Evolutionary conservation across 2,113 vertebrate genomes (phyloP).

Genomic region (Mastomys natalensis): DNA sequence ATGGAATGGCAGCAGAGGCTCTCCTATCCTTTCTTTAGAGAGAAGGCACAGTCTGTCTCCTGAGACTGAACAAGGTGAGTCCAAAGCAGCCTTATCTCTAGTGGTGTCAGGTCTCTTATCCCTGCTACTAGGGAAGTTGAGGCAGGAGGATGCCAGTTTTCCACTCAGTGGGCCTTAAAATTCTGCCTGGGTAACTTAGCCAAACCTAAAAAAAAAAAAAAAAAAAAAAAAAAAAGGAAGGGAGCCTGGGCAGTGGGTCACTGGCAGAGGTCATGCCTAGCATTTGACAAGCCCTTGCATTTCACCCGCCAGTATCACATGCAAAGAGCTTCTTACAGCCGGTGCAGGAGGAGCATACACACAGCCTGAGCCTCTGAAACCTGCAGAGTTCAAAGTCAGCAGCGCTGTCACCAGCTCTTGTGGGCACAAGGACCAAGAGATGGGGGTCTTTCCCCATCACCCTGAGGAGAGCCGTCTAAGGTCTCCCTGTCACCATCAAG

Average conservation of each 20-base stretch:
- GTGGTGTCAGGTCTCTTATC: neutral
- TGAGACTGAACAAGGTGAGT: neutral
- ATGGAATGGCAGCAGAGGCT: neutral
- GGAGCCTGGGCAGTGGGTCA: neutral
- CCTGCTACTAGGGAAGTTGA: too few species aligned
- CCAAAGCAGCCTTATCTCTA: neutral
- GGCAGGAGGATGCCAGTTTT: neutral
- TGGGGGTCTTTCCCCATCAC: neutral
- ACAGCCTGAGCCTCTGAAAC: neutral
- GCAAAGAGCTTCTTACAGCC: neutral
- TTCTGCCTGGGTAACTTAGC: neutral
- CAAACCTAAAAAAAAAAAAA: neutral
- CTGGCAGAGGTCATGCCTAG: neutral
- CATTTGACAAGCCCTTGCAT: too few species aligned
- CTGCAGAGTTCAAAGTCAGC: neutral
- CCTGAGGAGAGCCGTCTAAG: neutral
- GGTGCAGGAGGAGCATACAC: neutral
- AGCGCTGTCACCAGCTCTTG: accelerated
- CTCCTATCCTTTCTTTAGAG: neutral
- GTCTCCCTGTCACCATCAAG: neutral
- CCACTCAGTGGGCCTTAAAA: neutral
- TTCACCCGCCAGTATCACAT: neutral
- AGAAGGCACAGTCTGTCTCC: neutral
- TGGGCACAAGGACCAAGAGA: neutral
- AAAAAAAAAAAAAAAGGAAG: neutral